A percentile compares a stretch with the other conserved stretches of the same genome.
Conservation (phyloP, 2,888 invertebrate species). For the Sinelater perroti region DNA sequence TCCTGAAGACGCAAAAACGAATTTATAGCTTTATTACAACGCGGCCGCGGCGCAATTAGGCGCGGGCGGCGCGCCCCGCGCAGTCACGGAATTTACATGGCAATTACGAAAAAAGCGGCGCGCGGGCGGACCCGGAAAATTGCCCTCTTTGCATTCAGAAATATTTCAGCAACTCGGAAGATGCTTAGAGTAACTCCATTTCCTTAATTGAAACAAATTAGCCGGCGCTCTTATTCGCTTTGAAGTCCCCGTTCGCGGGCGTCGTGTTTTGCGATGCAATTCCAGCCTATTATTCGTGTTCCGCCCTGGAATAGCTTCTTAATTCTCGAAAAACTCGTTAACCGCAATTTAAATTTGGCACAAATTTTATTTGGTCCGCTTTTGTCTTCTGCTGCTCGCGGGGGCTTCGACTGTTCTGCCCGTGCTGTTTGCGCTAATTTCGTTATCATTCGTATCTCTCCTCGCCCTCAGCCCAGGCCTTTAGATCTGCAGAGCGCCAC, state of each 20-base stretch:
- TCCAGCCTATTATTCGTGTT: slow-evolving; percentile 56
- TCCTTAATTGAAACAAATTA: slow-evolving; percentile 59
- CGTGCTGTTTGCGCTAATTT: too few species aligned
- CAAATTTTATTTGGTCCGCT: slow-evolving; percentile 57
- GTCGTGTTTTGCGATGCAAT: slow-evolving; percentile 49
- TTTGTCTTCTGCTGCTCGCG: slow-evolving; percentile 46
- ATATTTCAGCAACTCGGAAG: slow-evolving; percentile 42
- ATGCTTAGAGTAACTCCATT: slow-evolving; percentile 56
- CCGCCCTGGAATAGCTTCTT: slow-evolving; percentile 57
- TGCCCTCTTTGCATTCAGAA: slow-evolving; percentile 32
- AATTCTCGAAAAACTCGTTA: slow-evolving; percentile 59
- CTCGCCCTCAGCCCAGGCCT: too few species aligned
- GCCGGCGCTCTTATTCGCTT: slow-evolving; percentile 52
- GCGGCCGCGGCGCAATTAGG: slow-evolving; percentile 27
- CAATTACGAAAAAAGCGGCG: slow-evolving; percentile 24
- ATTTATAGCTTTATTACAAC: slow-evolving; percentile 33
- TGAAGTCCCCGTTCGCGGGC: slow-evolving; percentile 52
- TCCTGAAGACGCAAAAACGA: slow-evolving; percentile 16
- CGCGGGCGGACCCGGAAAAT: slow-evolving; percentile 20
- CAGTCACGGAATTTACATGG: slow-evolving; percentile 22
- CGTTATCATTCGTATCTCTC: too few species aligned
- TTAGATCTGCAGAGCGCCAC: too few species aligned
- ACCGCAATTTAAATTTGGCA: slow-evolving; percentile 59
- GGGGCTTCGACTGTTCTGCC: too few species aligned
- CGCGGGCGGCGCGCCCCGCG: background rate